A percentile compares a stretch with the other conserved stretches of the same genome.
phyloP scores from a whole-genome alignment of 2,113 vertebrate genomes.

The Urocolius indicus region DNA sequence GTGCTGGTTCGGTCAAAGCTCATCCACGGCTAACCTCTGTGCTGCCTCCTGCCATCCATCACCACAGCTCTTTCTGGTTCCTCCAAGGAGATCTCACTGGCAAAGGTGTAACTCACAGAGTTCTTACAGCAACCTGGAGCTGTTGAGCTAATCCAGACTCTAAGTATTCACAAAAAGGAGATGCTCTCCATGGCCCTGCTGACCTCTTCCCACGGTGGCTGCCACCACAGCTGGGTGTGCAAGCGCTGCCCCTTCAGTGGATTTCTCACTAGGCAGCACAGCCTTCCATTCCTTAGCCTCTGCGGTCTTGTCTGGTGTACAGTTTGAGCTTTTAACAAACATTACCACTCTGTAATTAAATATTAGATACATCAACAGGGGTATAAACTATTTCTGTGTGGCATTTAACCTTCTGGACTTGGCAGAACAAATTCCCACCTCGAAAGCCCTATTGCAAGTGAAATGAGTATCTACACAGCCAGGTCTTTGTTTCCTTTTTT shows the following conservation, averaged over 20 bases:
- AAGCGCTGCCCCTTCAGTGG: neutral
- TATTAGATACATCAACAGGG: neutral
- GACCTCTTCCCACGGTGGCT: neutral
- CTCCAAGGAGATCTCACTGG: neutral
- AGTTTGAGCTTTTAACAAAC: neutral
- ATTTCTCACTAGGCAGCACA: neutral
- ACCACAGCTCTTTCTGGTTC: neutral
- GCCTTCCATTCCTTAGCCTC: neutral
- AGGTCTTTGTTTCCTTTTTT: neutral
- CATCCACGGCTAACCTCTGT: neutral
- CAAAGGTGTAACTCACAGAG: accelerated
- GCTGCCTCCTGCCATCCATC: neutral
- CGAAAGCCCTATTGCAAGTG: neutral
- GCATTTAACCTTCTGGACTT: slow-evolving; percentile 49
- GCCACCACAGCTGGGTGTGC: neutral
- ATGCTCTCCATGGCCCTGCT: neutral
- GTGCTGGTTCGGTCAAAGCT: neutral
- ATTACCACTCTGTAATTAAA: neutral
- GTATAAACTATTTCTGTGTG: slow-evolving; percentile 21
- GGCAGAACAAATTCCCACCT: neutral
- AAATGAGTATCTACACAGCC: neutral
- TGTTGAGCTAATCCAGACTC: neutral
- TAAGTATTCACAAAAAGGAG: neutral
- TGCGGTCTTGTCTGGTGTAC: neutral
- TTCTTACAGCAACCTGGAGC: neutral